Evolutionary conservation across 2,113 vertebrate species (phyloP), one percentile per base, ranked within the genome.

Genomic region (Alethe diademata): DNA sequence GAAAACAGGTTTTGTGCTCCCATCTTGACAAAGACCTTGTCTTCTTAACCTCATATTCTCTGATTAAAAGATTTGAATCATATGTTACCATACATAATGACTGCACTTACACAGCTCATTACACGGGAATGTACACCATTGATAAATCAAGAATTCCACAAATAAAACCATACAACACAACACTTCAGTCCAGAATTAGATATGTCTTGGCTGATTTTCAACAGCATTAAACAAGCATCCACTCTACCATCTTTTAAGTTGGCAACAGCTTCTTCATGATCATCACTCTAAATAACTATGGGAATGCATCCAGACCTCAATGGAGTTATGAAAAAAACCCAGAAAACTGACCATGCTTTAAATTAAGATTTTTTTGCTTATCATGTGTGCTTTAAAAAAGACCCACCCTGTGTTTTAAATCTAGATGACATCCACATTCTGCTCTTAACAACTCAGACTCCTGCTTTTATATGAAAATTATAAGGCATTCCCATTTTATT

Each of bases 281-380:
- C 69, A 81, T 74, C 69, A 12, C 70, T 78, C 50, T 45, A 92
- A 93, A 50, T 78, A 91, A 72, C 38, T 43, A 75, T 2, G 70
- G 89, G 89, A 96, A 89, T 82, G 66, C 17, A 87, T 89, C 86
- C 93, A 95, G 73, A 43, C 23, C 67, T 71, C 61, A 67, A 61
- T 8, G 24, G 57, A 84, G 78, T 56, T 13, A 87, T 6, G 6
- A 16, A 45, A 19, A 58, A 53, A 50, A 51, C 11, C 26, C 64
- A 71, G 22, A 64, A 78, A 88, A 71, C 3, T 40, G 53, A 19
- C 79, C 43, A 40, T 67, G 56, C 36, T 80, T 78, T 70, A 85
- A 60, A 87, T 48, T 40, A 24, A 64, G 19, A 35, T n/a, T 26
- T 67, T 53, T 48, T 29, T 84, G 22, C 43, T 89, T 48, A 25